A percentile compares a stretch with the other conserved stretches of the same genome.
These are phyloP conservation scores for Galeopterus variegatus DNA, from an alignment of 2,113 vertebrate species.

Conservation along the genomic window DNA sequence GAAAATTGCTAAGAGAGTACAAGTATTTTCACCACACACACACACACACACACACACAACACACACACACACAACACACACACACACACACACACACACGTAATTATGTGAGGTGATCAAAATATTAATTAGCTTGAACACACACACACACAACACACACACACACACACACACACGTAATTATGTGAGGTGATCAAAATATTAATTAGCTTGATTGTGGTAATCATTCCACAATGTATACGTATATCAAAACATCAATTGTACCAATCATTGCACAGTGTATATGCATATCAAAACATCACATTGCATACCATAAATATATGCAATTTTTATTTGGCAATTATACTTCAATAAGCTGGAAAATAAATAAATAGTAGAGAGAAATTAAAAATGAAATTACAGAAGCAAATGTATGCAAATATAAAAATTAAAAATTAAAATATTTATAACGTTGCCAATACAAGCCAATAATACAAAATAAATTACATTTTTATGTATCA, in stretches of 20 bases:
- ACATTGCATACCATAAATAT: background rate
- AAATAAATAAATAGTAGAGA: background rate
- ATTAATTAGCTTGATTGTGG: background rate
- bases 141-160: too few relatives aligned
- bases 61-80: too few relatives aligned
- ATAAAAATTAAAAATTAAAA: background rate
- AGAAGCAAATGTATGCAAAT: background rate
- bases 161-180: too few relatives aligned
- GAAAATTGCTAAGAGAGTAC: too few relatives aligned
- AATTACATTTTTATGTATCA: background rate
- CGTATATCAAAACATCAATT: too few relatives aligned
- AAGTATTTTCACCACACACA: too few relatives aligned
- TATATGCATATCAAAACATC: background rate
- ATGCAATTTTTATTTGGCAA: background rate
- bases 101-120: too few relatives aligned
- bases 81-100: too few relatives aligned
- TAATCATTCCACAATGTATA: too few relatives aligned
- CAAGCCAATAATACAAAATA: background rate
- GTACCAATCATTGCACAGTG: background rate
- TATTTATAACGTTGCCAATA: background rate
- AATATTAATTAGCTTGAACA: too few relatives aligned
- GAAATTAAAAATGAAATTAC: background rate
- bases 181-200: background rate
- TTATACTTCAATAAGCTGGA: background rate
- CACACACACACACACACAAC: too few relatives aligned